Conservation (phyloP, 2,113 vertebrate species). For the Gobio gobio region DNA sequence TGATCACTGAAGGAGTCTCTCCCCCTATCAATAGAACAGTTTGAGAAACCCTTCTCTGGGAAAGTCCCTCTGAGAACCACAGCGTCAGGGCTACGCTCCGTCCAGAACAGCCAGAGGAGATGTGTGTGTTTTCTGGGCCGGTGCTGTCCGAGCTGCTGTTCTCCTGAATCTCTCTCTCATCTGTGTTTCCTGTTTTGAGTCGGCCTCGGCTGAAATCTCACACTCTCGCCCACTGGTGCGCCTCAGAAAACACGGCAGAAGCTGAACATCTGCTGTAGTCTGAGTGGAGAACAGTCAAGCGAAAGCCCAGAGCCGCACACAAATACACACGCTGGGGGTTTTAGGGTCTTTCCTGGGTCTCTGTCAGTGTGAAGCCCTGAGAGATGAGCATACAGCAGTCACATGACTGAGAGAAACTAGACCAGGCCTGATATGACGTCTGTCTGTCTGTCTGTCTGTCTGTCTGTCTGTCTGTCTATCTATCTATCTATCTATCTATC, state of each 20-base stretch:
- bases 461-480: too few species aligned
- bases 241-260: constrained; percentile 38
- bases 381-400: too few species aligned
- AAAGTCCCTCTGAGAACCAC: background rate
- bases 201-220: constrained; percentile 35
- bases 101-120: background rate
- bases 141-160: constrained; percentile 16
- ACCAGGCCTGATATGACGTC: too few species aligned
- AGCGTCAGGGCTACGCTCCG: background rate
- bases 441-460: too few species aligned
- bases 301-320: constrained; percentile 38
- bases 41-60: background rate
- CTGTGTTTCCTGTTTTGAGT: constrained; percentile 40
- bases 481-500: too few species aligned
- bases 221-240: constrained; percentile 13
- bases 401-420: too few species aligned
- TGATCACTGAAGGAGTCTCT: background rate
- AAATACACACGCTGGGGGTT: constrained; percentile 29
- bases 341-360: constrained; percentile 39
- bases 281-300: constrained; percentile 46
- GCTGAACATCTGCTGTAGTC: constrained; percentile 42
- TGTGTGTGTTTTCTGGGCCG: background rate
- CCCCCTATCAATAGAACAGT: background rate
- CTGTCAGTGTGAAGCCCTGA: background rate
- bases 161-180: constrained; percentile 27